Evolutionary conservation across 1,140 invertebrate genomes (phyloP).

Genomic region (Nautilus pompilius): DNA sequence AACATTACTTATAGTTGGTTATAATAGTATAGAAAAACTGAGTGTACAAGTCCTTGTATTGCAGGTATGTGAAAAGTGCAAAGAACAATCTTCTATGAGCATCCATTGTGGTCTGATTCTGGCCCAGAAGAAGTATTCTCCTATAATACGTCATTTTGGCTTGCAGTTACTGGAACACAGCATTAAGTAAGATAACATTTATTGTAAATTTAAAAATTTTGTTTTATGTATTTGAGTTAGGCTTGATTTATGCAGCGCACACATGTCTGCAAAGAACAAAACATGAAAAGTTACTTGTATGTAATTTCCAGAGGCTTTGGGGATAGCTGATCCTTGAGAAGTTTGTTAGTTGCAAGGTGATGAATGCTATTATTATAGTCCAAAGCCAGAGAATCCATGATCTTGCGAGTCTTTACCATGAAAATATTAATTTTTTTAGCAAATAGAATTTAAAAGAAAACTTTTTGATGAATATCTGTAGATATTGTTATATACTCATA

Average conservation of each 20-base stretch:
- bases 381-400: too few relatives aligned
- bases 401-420: too few relatives aligned
- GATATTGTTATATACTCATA: too few relatives aligned
- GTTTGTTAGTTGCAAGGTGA: not conserved
- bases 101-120: slow-evolving; percentile 79
- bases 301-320: too few relatives aligned
- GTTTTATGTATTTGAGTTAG: not conserved
- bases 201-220: not conserved
- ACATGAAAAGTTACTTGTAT: not conserved
- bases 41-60: too few relatives aligned
- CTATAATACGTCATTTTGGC: slow-evolving; percentile 81
- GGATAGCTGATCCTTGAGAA: not conserved
- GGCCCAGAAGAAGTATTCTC: slow-evolving; percentile 68
- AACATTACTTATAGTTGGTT: not conserved
- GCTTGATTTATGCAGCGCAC: not conserved
- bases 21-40: too few relatives aligned
- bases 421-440: too few relatives aligned
- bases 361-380: too few relatives aligned
- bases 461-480: too few relatives aligned
- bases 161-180: slow-evolving; percentile 86
- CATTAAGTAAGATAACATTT: slow-evolving; percentile 67
- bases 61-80: slow-evolving; percentile 50
- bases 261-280: not conserved
- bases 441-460: too few relatives aligned
- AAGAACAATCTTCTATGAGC: slow-evolving; percentile 77